Conservation (phyloP, 2,113 vertebrate genomes). For the Mormyrus lacerda region DNA sequence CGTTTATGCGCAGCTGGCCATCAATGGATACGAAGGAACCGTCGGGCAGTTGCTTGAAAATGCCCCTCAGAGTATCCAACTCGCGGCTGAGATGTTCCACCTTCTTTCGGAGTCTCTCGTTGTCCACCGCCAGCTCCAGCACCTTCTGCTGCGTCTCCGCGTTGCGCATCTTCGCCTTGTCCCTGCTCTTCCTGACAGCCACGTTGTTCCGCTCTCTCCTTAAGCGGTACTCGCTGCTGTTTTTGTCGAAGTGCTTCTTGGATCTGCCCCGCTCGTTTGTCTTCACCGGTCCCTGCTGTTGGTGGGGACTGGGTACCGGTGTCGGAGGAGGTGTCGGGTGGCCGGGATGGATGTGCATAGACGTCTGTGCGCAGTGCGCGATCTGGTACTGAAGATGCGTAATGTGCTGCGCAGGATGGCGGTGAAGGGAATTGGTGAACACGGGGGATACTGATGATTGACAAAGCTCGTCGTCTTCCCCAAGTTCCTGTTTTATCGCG, state of each 20-base stretch:
- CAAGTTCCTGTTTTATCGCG: constrained; percentile 90
- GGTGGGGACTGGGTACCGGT: constrained; percentile 87
- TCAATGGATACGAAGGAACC: constrained; percentile 78
- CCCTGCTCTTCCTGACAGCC: constrained; percentile 91
- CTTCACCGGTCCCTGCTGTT: constrained; percentile 58
- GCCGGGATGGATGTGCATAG: constrained; percentile 89
- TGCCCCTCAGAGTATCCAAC: constrained; percentile 87
- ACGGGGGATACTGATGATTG: constrained; percentile 62
- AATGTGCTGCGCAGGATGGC: constrained; percentile 55
- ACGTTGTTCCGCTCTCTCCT: constrained; percentile 96
- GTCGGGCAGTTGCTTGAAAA: constrained; percentile 93
- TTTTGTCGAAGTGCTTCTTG: constrained; percentile 90
- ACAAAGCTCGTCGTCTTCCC: constrained; percentile 77
- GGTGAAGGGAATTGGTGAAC: constrained; percentile 56
- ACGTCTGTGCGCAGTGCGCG: constrained; percentile 91
- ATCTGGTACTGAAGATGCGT: constrained; percentile 94
- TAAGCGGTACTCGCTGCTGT: constrained; percentile 88
- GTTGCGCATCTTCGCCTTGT: constrained; percentile 96
- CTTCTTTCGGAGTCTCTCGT: constrained; percentile 85
- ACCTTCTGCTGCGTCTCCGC: constrained; percentile 96
- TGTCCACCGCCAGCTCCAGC: constrained; percentile 82
- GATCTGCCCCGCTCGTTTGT: constrained; percentile 63
- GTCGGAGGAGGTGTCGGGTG: constrained; percentile 94
- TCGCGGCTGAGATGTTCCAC: constrained; percentile 92
- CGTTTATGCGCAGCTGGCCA: constrained; percentile 70